Conservation (phyloP, 2,888 invertebrate species). For the Meiosimyza decipiens region DNA sequence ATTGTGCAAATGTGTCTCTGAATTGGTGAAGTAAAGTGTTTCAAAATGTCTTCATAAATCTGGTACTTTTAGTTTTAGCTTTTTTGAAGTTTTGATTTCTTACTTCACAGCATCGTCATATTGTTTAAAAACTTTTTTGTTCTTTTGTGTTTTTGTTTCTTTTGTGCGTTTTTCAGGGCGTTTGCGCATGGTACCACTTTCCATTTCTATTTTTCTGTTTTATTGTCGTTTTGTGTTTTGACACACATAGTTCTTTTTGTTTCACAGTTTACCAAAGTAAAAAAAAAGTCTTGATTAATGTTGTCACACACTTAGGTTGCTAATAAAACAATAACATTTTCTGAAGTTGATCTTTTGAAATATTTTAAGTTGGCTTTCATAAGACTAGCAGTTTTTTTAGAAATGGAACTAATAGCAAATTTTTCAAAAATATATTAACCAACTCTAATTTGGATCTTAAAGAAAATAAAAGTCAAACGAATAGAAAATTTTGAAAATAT, state of each 20-base stretch:
- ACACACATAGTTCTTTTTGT: slow-evolving; percentile 3
- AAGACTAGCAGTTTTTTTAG: too few relatives aligned
- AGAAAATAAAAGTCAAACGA: too few relatives aligned
- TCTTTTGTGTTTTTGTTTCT: neutral
- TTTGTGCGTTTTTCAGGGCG: neutral
- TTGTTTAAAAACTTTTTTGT: neutral
- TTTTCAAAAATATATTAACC: too few relatives aligned
- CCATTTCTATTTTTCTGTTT: too few relatives aligned
- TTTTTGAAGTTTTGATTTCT: too few relatives aligned
- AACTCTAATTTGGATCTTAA: too few relatives aligned
- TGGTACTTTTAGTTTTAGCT: neutral
- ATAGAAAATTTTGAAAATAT: too few relatives aligned
- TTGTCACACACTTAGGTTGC: neutral
- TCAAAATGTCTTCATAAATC: slow-evolving; percentile 13
- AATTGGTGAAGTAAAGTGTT: neutral
- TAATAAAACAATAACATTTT: too few relatives aligned
- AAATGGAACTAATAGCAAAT: too few relatives aligned
- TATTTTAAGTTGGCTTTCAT: too few relatives aligned
- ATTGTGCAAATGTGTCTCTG: neutral
- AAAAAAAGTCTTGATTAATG: neutral
- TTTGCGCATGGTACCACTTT: neutral
- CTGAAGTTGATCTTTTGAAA: too few relatives aligned
- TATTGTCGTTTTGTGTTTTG: neutral
- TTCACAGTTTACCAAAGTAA: neutral
- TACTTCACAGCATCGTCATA: neutral